Percentiles rank a stretch among this genome's conserved stretches.
Conservation (phyloP, 2,797 vertebrate species). For the Iguana delicatissima region DNA sequence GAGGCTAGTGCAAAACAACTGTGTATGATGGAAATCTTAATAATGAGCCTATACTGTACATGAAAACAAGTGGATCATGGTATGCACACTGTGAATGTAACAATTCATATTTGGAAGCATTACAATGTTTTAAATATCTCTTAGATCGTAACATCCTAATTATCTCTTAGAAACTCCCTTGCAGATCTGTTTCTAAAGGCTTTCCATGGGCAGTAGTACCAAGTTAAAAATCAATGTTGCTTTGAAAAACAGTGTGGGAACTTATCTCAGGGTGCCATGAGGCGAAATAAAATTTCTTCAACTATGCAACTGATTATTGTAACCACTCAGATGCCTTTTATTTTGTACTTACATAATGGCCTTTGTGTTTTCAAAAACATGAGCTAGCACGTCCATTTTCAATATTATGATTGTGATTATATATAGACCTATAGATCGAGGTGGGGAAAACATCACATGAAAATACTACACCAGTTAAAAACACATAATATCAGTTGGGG, state of each 20-base stretch:
- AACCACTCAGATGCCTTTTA: too few relatives aligned
- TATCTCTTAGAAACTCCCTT: not conserved
- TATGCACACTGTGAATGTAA: not conserved
- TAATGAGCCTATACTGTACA: not conserved
- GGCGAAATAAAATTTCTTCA: not conserved
- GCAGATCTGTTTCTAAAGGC: not conserved
- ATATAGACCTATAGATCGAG: too few relatives aligned
- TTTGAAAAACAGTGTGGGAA: not conserved
- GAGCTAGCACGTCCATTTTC: not conserved
- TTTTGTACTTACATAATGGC: not conserved
- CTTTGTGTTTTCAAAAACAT: not conserved
- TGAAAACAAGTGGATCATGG: not conserved
- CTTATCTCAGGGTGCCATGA: not conserved
- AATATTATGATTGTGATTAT: too few relatives aligned
- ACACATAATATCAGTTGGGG: too few relatives aligned
- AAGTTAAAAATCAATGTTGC: not conserved
- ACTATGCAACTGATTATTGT: not conserved
- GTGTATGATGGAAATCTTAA: conserved; percentile 16
- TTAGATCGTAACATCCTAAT: conserved; percentile 6
- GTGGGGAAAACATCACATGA: too few relatives aligned
- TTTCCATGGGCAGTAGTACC: not conserved
- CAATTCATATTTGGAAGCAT: not conserved
- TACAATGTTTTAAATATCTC: not conserved
- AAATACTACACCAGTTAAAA: too few relatives aligned
- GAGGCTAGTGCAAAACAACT: not conserved